A percentile compares a stretch with the other conserved stretches of the same genome.
These are phyloP conservation scores for Hemichromis elongatus DNA, from an alignment of 2,113 vertebrate species.

Conservation along the genomic window DNA sequence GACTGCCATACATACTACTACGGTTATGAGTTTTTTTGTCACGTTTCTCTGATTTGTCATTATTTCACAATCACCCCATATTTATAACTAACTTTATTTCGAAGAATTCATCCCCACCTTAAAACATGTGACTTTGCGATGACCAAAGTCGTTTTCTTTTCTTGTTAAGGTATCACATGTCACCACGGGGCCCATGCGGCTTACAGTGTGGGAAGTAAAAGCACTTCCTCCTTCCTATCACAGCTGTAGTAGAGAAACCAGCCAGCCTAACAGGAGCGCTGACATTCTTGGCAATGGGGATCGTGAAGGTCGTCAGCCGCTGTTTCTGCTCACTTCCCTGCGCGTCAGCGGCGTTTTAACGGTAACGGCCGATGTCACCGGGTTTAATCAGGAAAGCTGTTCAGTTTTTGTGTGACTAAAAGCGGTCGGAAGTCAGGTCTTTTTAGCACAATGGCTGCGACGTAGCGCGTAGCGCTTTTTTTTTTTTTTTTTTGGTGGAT, in stretches of 20 bases:
- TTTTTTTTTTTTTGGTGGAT: neutral
- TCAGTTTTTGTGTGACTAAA: neutral
- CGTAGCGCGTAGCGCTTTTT: conserved; percentile 47
- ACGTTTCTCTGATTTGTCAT: neutral
- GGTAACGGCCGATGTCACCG: neutral
- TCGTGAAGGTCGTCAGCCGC: neutral
- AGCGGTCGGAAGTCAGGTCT: neutral
- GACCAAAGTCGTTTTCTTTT: neutral
- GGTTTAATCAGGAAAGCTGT: fast-evolving
- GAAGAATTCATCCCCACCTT: neutral
- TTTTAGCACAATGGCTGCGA: conserved; percentile 55
- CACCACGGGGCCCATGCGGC: conserved; percentile 41
- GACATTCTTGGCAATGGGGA: conserved; percentile 5
- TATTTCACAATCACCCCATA: neutral
- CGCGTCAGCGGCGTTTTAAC: neutral
- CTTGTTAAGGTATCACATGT: conserved; percentile 67
- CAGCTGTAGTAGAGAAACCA: conserved; percentile 5
- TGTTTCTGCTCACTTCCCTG: neutral
- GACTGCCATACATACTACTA: neutral
- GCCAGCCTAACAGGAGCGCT: neutral
- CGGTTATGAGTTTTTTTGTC: neutral
- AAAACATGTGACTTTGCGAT: neutral
- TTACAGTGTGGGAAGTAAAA: conserved; percentile 68
- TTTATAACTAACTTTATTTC: neutral
- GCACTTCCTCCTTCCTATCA: conserved; percentile 72